Conservation (phyloP, 2,888 invertebrate species). For the Rotaria sp. region DNA sequence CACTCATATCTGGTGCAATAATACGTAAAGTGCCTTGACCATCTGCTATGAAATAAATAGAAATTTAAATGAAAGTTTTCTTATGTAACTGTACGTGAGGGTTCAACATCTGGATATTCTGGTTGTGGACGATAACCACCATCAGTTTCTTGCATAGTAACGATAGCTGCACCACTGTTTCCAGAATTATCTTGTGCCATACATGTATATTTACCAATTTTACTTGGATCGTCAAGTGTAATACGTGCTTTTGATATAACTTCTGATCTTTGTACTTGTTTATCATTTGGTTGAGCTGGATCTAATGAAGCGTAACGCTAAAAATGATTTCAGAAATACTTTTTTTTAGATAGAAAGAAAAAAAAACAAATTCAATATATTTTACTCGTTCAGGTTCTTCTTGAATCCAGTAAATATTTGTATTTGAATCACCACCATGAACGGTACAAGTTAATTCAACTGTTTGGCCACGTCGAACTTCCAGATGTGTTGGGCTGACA, state of each 20-base stretch:
- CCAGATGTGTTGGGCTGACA: neutral
- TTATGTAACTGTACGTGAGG: neutral
- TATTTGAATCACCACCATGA: neutral
- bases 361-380: neutral
- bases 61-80: neutral
- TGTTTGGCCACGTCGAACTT: slow-evolving; percentile 2
- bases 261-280: neutral
- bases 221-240: slow-evolving; percentile 16
- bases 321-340: neutral
- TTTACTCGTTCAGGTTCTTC: slow-evolving; percentile 16
- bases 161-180: neutral
- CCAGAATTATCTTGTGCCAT: neutral
- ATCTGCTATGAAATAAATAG: neutral
- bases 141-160: neutral
- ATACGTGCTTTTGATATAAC: neutral
- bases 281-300: neutral
- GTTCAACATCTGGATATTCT: neutral
- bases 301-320: neutral
- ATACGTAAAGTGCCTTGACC: neutral
- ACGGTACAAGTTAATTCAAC: neutral
- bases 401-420: neutral
- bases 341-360: too few species aligned
- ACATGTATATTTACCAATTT: slow-evolving; percentile 19
- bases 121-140: neutral
- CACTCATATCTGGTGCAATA: slow-evolving; percentile 4